phyloP scores from a whole-genome alignment of 2,797 vertebrate genomes.

The Kryptolebias ocellatus region DNA sequence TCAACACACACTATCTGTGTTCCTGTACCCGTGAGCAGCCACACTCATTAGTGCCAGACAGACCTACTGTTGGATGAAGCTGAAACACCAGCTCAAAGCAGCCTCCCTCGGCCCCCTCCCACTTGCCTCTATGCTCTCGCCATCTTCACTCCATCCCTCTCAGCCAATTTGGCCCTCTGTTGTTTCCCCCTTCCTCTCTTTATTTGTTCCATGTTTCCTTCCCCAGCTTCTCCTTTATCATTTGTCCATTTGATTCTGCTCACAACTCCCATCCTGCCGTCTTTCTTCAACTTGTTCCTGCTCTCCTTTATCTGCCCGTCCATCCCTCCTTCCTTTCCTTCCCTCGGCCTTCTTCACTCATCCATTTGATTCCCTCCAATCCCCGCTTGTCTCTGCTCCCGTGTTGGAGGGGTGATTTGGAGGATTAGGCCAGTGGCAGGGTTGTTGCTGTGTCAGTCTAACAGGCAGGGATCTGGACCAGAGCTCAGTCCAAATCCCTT shows the following conservation, averaged over 20 bases:
- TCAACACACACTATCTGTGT: constrained; percentile 28
- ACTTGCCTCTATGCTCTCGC: constrained; percentile 28
- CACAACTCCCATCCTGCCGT: constrained; percentile 34
- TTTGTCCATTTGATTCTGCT: constrained; percentile 20
- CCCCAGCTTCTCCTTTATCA: constrained; percentile 25
- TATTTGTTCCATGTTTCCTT: constrained; percentile 27
- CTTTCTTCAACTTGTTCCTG: constrained; percentile 19
- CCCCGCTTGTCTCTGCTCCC: constrained; percentile 62
- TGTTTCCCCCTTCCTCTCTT: constrained; percentile 39
- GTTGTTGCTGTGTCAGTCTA: constrained; percentile 79
- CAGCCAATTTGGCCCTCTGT: constrained; percentile 64
- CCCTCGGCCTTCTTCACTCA: constrained; percentile 16
- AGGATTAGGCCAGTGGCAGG: constrained; percentile 74
- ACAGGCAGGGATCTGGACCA: constrained; percentile 77
- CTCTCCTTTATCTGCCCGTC: constrained; percentile 13
- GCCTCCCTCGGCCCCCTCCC: constrained; percentile 15
- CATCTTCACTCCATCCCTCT: constrained; percentile 46
- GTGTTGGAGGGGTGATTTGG: constrained; percentile 73
- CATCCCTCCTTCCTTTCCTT: constrained; percentile 23
- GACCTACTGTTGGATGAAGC: constrained; percentile 73
- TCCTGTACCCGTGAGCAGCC: constrained; percentile 52
- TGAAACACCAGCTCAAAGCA: constrained; percentile 72
- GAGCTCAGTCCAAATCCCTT: constrained; percentile 76
- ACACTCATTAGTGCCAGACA: constrained; percentile 80
- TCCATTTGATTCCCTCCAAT: constrained; percentile 57